Base-by-base conservation (phyloP, 1,140 invertebrate species). In the Heliothis subflexa region DNA sequence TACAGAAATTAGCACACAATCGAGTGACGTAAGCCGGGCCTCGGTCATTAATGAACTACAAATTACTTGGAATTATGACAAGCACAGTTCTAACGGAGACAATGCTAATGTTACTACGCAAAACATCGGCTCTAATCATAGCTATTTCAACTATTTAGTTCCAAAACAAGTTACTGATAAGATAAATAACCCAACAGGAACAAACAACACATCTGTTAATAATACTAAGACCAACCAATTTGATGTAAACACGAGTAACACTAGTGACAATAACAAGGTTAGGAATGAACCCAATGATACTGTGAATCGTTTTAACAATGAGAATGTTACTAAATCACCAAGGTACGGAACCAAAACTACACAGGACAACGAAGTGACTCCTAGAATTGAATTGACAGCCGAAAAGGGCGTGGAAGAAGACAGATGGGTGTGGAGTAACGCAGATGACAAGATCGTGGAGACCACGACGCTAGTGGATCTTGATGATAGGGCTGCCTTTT, bases 301-400 rank as follows among this genome's bases (percentile, higher is more conserved):
- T 10, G 11, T 13, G 13, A 40, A 62, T 28, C 33, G 33, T 40
- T 40, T 40, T 40, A 40, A 40, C 9, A 40, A 40, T 9, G 33
- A 40, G 9, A 25, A 25, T 2, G 21, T 25, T 2, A 40, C 33
- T 5, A 13, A 13, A 12, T 13, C 4, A 0, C 18, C 12, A 14
- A 11, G 2, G n/a, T 33, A 61, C 57, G 14, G 33, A 10, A 62
- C 61, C 9, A 40, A 62, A 14, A 62, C 61, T 2, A 62, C 61
- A 40, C 33, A 16, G 1, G 61, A 62, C 61, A 62, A 62, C 14
- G 33, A 62, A 68, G 64, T 68, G 12, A 68, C 64, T 50, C 45
- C 18, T 0, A 66, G 9, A 13, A 3, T 16, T 13, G 10, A 66
- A 21, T 16, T 12, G 18, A 40, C 16, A 47, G n/a, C 16, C 45